Conservation (phyloP, 2,113 vertebrate genomes). For the Datnioides undecimradiatus region DNA sequence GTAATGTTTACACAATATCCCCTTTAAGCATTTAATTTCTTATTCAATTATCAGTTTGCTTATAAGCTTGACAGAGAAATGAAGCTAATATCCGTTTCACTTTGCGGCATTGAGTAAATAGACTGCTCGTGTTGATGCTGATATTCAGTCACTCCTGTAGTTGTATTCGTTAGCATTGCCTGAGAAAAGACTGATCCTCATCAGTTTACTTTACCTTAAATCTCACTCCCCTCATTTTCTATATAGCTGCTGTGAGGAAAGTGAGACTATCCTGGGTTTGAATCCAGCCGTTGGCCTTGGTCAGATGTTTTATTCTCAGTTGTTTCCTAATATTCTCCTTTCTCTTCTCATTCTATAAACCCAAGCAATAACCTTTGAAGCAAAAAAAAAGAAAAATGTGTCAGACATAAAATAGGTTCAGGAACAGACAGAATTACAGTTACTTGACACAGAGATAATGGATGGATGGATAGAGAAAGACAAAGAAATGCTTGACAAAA, state of each 20-base stretch:
- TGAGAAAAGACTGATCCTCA: not conserved
- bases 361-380: not conserved
- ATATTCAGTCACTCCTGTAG: not conserved
- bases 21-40: not conserved
- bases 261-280: not conserved
- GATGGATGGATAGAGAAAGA: not conserved
- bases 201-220: not conserved
- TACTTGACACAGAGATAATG: conserved; percentile 1
- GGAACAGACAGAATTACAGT: conserved; percentile 13
- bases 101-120: not conserved
- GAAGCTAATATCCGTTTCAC: not conserved
- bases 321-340: not conserved
- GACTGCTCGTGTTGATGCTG: not conserved
- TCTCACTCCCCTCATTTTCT: not conserved
- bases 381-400: not conserved
- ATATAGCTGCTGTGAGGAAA: not conserved
- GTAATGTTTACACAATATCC: not conserved
- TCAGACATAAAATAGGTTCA: conserved; percentile 10
- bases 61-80: not conserved
- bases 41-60: not conserved
- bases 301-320: not conserved
- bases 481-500: conserved; percentile 26
- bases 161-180: not conserved
- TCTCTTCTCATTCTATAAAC: not conserved
- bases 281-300: not conserved